Percentiles rank a stretch among this genome's conserved stretches.
Evolutionary conservation across 2,888 invertebrate species (phyloP).

Genomic region (Cryptocheilus praepositus): DNA sequence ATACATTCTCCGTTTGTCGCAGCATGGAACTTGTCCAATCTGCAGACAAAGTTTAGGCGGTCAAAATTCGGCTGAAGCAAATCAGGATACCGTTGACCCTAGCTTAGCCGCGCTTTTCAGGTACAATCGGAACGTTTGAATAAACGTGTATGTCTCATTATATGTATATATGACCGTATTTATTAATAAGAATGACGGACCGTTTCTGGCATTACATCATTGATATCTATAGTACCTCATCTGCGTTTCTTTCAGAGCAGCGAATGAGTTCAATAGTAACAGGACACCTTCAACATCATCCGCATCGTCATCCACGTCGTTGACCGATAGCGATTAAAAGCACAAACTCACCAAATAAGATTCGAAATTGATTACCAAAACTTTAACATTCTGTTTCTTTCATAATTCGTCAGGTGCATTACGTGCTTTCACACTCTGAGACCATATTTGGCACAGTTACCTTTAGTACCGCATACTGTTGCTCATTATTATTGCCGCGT

Average conservation of each 20-base stretch:
- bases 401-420: conserved; percentile 55
- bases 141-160: background rate
- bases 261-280: conserved; percentile 63
- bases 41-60: conserved; percentile 87
- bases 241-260: conserved; percentile 57
- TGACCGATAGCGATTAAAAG: conserved; percentile 57
- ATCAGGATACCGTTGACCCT: conserved; percentile 69
- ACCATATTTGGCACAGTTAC: conserved; percentile 38
- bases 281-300: conserved; percentile 61
- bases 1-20: conserved; percentile 34
- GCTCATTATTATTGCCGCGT: conserved; percentile 18
- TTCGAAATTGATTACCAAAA: conserved; percentile 56
- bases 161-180: background rate
- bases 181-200: background rate
- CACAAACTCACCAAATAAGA: conserved; percentile 64
- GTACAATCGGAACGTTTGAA: conserved; percentile 42
- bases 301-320: conserved; percentile 15
- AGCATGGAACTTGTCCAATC: conserved; percentile 96
- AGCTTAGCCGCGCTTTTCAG: conserved; percentile 71
- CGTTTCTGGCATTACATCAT: no score
- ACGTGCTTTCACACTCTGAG: conserved; percentile 51
- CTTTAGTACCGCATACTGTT: conserved; percentile 32
- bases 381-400: conserved; percentile 55
- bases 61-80: conserved; percentile 73
- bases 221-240: background rate